Conservation (phyloP, 2,888 invertebrate genomes). For the Noctuana brunneofusca region DNA sequence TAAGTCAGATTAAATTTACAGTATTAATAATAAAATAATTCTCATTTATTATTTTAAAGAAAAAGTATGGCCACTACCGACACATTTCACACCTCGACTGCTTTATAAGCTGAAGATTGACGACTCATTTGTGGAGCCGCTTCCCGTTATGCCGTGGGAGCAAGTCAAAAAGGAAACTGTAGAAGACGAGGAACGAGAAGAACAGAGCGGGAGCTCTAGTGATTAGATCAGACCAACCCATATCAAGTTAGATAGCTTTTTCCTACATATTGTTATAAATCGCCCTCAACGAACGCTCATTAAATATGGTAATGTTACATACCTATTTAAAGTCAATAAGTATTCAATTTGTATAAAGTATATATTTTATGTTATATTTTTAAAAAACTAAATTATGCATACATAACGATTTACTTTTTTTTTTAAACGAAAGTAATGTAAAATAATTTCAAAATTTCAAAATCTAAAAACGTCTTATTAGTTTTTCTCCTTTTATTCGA, state of each 20-base stretch:
- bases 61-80: conserved; percentile 70
- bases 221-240: conserved; percentile 44
- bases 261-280: too few relatives aligned
- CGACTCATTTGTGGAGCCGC: conserved; percentile 72
- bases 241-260: background rate
- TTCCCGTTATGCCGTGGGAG: conserved; percentile 78
- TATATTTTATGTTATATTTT: too few relatives aligned
- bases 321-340: too few relatives aligned
- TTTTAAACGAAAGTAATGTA: too few relatives aligned
- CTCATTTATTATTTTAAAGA: conserved; percentile 48
- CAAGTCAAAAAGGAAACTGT: conserved; percentile 60
- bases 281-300: too few relatives aligned
- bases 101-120: conserved; percentile 73
- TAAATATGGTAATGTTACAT: too few relatives aligned
- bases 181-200: conserved; percentile 50
- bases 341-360: too few relatives aligned
- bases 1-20: background rate
- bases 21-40: background rate
- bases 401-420: too few relatives aligned
- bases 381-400: too few relatives aligned
- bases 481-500: too few relatives aligned
- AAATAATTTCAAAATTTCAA: too few relatives aligned
- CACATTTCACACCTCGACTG: conserved; percentile 68
- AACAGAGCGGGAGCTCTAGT: conserved; percentile 56
- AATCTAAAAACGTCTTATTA: too few relatives aligned